A percentile compares a stretch with the other conserved stretches of the same genome.
phyloP scores from a whole-genome alignment of 2,797 vertebrate species.

The Eupleurogrammus muticus region DNA sequence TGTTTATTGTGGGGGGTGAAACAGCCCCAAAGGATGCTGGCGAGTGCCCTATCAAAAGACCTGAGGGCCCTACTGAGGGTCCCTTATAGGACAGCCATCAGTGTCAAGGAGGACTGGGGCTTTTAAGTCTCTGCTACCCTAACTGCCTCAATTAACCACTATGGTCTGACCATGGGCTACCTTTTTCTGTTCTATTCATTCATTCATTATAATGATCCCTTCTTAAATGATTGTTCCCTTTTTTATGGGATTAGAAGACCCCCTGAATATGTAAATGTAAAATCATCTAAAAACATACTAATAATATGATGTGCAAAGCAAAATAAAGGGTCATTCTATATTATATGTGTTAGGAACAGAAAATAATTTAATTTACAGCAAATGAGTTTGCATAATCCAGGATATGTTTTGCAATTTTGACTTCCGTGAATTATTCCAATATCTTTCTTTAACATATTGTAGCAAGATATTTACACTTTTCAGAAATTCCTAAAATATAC shows the following conservation, averaged over 20 bases:
- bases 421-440: too few species aligned
- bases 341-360: neutral
- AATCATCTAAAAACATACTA: neutral
- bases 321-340: neutral
- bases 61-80: constrained; percentile 72
- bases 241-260: constrained; percentile 40
- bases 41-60: constrained; percentile 82
- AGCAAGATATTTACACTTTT: too few species aligned
- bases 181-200: constrained; percentile 65
- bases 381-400: too few species aligned
- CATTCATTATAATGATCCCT: constrained; percentile 65
- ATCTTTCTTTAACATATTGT: too few species aligned
- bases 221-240: constrained; percentile 27
- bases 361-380: neutral
- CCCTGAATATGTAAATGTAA: neutral
- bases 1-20: constrained; percentile 90
- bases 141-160: constrained; percentile 76
- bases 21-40: constrained; percentile 82
- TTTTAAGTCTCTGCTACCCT: constrained; percentile 72
- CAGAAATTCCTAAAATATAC: too few species aligned
- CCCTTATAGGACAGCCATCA: constrained; percentile 74
- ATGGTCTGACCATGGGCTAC: constrained; percentile 67
- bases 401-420: too few species aligned
- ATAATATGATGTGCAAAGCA: neutral
- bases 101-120: constrained; percentile 69